Conservation (phyloP, 2,797 vertebrate genomes). For the Cichlasoma orientale region DNA sequence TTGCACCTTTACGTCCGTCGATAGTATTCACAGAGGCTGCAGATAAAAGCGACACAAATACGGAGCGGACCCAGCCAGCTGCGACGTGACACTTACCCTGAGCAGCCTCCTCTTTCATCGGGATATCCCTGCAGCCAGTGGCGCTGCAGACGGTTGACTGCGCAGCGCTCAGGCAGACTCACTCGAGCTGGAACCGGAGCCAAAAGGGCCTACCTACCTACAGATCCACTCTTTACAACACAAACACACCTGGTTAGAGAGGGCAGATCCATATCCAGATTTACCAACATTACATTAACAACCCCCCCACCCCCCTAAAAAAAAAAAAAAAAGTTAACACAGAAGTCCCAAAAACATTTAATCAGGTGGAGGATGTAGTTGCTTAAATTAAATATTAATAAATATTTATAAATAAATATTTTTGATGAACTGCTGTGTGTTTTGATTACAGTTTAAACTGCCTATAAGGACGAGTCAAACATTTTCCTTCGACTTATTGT, state of each 20-base stretch:
- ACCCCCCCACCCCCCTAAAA: background rate
- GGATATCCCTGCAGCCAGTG: slow-evolving; percentile 72
- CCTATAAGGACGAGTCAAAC: background rate
- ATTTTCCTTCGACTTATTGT: background rate
- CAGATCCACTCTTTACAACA: slow-evolving; percentile 5
- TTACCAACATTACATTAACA: background rate
- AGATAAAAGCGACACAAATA: background rate
- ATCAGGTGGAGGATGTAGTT: too few relatives aligned
- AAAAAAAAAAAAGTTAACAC: background rate
- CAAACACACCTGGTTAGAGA: background rate
- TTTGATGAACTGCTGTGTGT: background rate
- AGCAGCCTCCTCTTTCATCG: slow-evolving; percentile 40
- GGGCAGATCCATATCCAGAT: background rate
- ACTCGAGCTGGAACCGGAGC: slow-evolving; percentile 70
- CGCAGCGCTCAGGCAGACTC: slow-evolving; percentile 54
- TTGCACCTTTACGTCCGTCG: background rate
- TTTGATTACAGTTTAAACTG: background rate
- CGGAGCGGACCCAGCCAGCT: background rate
- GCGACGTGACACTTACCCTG: slow-evolving; percentile 64
- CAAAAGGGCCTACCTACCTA: slow-evolving; percentile 61
- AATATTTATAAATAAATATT: too few relatives aligned
- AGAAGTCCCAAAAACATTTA: background rate
- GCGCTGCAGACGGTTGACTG: slow-evolving; percentile 72
- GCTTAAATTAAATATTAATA: background rate
- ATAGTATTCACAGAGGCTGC: background rate